Evolutionary conservation across 30 jellyfish, hydroid and myxozoan species (phyloP), one percentile per base, ranked within the genome.

Genomic region (Nemopilema nomurai): DNA sequence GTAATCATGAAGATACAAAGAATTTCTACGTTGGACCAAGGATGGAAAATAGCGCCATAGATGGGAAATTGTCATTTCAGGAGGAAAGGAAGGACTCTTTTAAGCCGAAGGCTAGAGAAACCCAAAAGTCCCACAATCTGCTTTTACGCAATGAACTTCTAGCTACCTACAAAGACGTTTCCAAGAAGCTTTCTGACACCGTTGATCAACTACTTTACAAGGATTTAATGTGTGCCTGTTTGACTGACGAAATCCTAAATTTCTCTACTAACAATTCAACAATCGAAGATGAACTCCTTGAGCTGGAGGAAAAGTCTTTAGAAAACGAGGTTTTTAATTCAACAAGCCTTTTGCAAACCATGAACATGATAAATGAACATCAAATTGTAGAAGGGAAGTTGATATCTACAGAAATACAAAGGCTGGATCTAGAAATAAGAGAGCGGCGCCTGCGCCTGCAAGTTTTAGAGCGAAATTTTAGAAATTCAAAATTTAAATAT

Each of bases 201-300:
- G 80, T 84, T 49, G 93, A 84, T 66, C 87, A 74, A 49, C 25
- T 84, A 24, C 69, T 84, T 1, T 84, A 73, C 76, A 84, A 74
- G 20, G 93, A 84, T 32, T 64, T 84, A 51, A 62, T 84, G 93
- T 71, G 84, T 23, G 93, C 87, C 1, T 66, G 74, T 49, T 51
- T 84, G 69, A 84, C 87, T 17, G 82, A 80, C 1, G 93, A 84
- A 33, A 84, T 84, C 20, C 29, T 84, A 50, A 74, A 84, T 23
- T 84, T 74, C 69, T 73, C 93, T 28, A 28, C 65, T 76, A 79
- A 73, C 29, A 51, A 83, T 32, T 83, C 53, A 62, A 16, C 87
- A 18, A 52, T 84, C 18, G 93, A 84, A 41, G 93, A 84, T 16
- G 93, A 84, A 16, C 26, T 84, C 57, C 33, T 73, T 20, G 93